Evolutionary conservation across 2,888 invertebrate species (phyloP).

Genomic region (Baccha elongata): DNA sequence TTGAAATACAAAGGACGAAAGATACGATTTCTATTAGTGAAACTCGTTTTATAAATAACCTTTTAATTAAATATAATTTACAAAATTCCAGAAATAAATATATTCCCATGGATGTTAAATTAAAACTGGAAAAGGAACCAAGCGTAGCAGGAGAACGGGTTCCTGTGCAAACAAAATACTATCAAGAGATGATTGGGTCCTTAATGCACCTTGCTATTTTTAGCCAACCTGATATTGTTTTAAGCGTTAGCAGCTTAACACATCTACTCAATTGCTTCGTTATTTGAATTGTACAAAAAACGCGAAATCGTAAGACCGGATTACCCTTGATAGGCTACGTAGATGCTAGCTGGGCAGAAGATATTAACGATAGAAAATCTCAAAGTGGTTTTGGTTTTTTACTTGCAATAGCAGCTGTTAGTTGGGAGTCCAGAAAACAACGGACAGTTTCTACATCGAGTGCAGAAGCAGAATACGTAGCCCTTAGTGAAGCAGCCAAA

Average conservation of each 20-base stretch:
- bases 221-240: constrained; percentile 10
- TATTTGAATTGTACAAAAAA: constrained; percentile 27
- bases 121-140: constrained; percentile 22
- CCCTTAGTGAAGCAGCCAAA: constrained; percentile 1
- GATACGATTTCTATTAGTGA: constrained; percentile 3
- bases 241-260: constrained; percentile 1
- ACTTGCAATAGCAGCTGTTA: constrained; percentile 18
- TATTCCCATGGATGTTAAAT: constrained; percentile 1
- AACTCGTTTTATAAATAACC: not conserved
- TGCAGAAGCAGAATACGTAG: constrained; percentile 27
- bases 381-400: constrained; percentile 29
- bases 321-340: not conserved
- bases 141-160: not conserved
- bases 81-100: not conserved
- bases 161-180: not conserved
- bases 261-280: constrained; percentile 1
- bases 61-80: not conserved
- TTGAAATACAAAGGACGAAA: not conserved
- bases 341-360: constrained; percentile 35
- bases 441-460: constrained; percentile 3
- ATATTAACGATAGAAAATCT: constrained; percentile 17
- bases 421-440: constrained; percentile 15
- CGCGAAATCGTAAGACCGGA: constrained; percentile 15
- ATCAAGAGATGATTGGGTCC: constrained; percentile 24
- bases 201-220: constrained; percentile 20